phyloP scores from a whole-genome alignment of 2,888 invertebrate species.

The Athrips mouffetella region DNA sequence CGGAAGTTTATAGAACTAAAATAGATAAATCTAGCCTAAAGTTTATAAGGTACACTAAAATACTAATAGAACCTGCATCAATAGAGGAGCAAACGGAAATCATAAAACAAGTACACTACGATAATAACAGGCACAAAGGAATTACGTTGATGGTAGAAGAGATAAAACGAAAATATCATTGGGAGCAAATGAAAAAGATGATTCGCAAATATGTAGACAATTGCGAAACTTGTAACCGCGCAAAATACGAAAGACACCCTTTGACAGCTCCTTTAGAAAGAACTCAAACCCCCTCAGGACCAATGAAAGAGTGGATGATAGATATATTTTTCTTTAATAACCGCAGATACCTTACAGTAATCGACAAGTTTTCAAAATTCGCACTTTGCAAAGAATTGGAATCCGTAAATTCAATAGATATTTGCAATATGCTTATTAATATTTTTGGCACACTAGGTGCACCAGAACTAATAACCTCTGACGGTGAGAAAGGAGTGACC shows the following conservation, averaged over 20 bases:
- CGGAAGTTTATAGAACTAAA: too few species aligned
- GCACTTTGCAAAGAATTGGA: not conserved
- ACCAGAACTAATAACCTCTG: not conserved
- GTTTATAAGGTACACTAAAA: too few species aligned
- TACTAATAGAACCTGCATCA: too few species aligned
- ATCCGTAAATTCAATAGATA: too few species aligned
- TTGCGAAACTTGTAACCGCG: not conserved
- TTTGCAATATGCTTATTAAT: too few species aligned
- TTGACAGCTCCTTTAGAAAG: not conserved
- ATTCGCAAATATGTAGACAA: not conserved
- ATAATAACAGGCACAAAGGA: not conserved
- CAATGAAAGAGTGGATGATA: not conserved
- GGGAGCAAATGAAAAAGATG: not conserved
- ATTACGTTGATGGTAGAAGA: not conserved
- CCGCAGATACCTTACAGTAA: not conserved
- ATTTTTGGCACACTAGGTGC: too few species aligned
- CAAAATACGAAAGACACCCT: conserved; percentile 1
- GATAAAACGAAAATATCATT: conserved; percentile 5
- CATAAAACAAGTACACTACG: too few species aligned
- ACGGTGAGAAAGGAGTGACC: not conserved
- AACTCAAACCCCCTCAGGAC: not conserved
- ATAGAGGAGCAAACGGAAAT: too few species aligned
- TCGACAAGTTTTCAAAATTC: conserved; percentile 8
- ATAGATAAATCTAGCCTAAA: too few species aligned
- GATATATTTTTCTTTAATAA: not conserved